phyloP scores from a whole-genome alignment of 2,888 invertebrate genomes.

The Drosophila sordidula region DNA sequence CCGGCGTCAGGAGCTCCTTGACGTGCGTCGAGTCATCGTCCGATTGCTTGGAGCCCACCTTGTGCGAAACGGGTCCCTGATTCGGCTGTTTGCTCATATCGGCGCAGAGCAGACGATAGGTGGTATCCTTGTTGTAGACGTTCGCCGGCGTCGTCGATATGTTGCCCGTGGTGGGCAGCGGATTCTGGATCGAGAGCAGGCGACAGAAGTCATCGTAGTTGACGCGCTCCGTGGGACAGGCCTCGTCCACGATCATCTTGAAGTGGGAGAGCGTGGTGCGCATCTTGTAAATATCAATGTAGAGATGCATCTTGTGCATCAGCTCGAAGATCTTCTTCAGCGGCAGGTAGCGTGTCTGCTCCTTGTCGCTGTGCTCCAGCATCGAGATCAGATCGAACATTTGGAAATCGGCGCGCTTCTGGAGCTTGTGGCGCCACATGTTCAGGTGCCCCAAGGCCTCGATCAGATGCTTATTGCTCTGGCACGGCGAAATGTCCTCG shows the following conservation, averaged over 20 bases:
- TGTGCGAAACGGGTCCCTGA: not conserved
- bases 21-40: conserved; percentile 50
- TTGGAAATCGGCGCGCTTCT: conserved; percentile 61
- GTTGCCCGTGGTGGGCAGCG: conserved; percentile 59
- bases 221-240: conserved; percentile 56
- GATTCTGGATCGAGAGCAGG: conserved; percentile 64
- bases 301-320: conserved; percentile 54
- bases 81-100: conserved; percentile 57
- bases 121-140: conserved; percentile 68
- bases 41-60: not conserved
- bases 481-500: conserved; percentile 59
- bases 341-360: conserved; percentile 55
- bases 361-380: conserved; percentile 61
- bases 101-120: conserved; percentile 74
- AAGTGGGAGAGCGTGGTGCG: conserved; percentile 58
- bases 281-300: conserved; percentile 61
- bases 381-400: conserved; percentile 60
- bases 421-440: conserved; percentile 64
- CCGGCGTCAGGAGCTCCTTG: conserved; percentile 72
- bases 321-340: conserved; percentile 53
- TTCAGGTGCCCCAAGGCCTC: conserved; percentile 68
- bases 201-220: conserved; percentile 65
- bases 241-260: conserved; percentile 59
- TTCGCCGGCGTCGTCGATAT: conserved; percentile 44
- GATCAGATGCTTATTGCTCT: conserved; percentile 39